These are phyloP conservation scores for Caerostris darwini DNA, from an alignment of 1,140 invertebrate genomes.

Conservation along the genomic window DNA sequence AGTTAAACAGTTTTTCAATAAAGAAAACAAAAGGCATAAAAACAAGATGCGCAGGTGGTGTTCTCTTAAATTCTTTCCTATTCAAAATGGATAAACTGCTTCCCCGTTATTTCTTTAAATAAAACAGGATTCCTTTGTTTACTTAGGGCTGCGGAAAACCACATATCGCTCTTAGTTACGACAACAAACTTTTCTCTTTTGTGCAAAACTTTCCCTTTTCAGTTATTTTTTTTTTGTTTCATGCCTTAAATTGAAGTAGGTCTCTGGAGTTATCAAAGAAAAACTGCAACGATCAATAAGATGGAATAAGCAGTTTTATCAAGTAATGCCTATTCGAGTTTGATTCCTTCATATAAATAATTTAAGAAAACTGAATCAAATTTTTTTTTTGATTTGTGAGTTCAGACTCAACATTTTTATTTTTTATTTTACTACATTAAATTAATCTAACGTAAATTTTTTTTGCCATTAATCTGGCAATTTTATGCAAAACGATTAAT, in stretches of 20 bases:
- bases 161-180: conserved; percentile 42
- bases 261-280: conserved; percentile 34
- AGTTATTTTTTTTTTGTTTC: not conserved
- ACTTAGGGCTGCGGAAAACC: conserved; percentile 11
- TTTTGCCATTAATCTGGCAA: no score
- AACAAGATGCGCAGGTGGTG: not conserved
- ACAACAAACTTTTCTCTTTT: conserved; percentile 37
- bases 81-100: not conserved
- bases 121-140: conserved; percentile 30
- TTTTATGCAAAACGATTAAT: no score
- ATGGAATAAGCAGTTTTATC: conserved; percentile 21
- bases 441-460: no score
- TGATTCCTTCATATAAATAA: no score
- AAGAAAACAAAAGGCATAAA: not conserved
- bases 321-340: conserved; percentile 11
- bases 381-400: no score
- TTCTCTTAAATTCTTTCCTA: not conserved
- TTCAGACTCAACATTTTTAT: no score
- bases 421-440: no score
- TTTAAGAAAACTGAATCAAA: no score
- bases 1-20: no score
- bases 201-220: not conserved
- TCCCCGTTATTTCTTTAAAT: not conserved
- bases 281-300: conserved; percentile 40
- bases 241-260: not conserved